These are phyloP conservation scores for Bothrops alternatus DNA, from an alignment of 2,797 vertebrate species.

Conservation along the genomic window DNA sequence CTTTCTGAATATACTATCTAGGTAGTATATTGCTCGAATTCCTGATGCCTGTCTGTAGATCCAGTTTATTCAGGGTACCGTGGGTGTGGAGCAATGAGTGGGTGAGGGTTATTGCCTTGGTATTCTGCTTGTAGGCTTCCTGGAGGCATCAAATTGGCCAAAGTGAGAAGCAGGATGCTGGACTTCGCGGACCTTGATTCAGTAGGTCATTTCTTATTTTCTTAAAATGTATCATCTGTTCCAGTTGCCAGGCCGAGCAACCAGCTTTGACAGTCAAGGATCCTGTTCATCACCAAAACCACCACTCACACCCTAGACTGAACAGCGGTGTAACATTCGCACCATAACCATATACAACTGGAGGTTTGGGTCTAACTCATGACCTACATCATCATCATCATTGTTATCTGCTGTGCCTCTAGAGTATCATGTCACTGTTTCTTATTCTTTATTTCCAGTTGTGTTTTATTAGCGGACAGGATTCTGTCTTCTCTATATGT, in stretches of 20 bases:
- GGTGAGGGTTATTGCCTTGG: neutral
- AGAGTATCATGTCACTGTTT: constrained; percentile 49
- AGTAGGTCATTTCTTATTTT: neutral
- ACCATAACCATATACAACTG: constrained; percentile 36
- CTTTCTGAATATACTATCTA: neutral
- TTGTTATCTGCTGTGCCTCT: constrained; percentile 53
- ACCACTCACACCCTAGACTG: constrained; percentile 75
- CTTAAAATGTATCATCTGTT: constrained; percentile 63
- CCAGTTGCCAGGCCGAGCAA: constrained; percentile 90
- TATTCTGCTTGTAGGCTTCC: constrained; percentile 2
- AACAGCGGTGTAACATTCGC: constrained; percentile 21
- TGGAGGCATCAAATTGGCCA: neutral
- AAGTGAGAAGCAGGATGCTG: neutral
- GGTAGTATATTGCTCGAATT: neutral
- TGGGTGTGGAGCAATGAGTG: neutral
- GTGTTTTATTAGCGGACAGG: constrained; percentile 47
- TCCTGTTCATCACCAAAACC: constrained; percentile 95
- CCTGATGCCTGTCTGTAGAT: neutral
- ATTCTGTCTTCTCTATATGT: constrained; percentile 43
- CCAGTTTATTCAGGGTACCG: neutral
- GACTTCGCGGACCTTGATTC: neutral
- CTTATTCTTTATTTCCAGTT: constrained; percentile 43
- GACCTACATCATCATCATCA: constrained; percentile 46
- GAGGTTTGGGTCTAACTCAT: constrained; percentile 54
- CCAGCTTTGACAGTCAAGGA: constrained; percentile 97